phyloP scores from a whole-genome alignment of 2,888 invertebrate species.

The Chrysomela aeneicollis region DNA sequence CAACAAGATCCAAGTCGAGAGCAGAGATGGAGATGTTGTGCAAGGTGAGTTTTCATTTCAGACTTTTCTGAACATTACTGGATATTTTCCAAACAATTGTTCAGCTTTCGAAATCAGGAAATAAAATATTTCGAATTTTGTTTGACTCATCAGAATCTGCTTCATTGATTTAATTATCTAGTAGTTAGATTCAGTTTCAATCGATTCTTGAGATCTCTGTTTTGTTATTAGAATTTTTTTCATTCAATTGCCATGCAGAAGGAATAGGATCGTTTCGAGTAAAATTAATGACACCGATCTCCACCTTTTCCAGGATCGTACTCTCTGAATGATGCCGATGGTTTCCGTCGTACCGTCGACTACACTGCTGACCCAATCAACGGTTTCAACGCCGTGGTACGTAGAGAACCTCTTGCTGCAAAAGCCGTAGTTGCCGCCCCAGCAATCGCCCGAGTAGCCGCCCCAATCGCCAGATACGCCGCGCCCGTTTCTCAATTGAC shows the following conservation, averaged over 20 bases:
- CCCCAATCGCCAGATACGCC: conserved; percentile 13
- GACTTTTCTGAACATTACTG: too few relatives aligned
- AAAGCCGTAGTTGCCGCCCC: conserved; percentile 30
- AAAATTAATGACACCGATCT: too few relatives aligned
- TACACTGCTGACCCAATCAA: conserved; percentile 65
- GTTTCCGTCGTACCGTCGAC: conserved; percentile 71
- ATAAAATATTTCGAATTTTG: too few relatives aligned
- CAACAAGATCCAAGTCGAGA: conserved; percentile 69
- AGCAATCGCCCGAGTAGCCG: conserved; percentile 24
- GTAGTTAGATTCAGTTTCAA: too few relatives aligned
- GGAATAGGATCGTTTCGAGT: too few relatives aligned
- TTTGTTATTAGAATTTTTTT: too few relatives aligned
- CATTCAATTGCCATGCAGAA: too few relatives aligned
- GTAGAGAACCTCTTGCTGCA: conserved; percentile 56
- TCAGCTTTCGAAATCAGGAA: too few relatives aligned
- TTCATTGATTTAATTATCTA: too few relatives aligned
- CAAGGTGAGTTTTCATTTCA: conserved; percentile 44
- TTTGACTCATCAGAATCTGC: too few relatives aligned
- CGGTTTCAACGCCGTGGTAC: conserved; percentile 67
- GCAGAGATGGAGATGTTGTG: conserved; percentile 69
- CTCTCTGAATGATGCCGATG: conserved; percentile 67
- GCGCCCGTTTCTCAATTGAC: conserved; percentile 29
- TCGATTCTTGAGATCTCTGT: too few relatives aligned
- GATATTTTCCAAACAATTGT: too few relatives aligned
- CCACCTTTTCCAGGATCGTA: conserved; percentile 55